These are phyloP conservation scores for Acanthococcus lagerstroemiae DNA, from an alignment of 2,888 invertebrate genomes.

Conservation along the genomic window DNA sequence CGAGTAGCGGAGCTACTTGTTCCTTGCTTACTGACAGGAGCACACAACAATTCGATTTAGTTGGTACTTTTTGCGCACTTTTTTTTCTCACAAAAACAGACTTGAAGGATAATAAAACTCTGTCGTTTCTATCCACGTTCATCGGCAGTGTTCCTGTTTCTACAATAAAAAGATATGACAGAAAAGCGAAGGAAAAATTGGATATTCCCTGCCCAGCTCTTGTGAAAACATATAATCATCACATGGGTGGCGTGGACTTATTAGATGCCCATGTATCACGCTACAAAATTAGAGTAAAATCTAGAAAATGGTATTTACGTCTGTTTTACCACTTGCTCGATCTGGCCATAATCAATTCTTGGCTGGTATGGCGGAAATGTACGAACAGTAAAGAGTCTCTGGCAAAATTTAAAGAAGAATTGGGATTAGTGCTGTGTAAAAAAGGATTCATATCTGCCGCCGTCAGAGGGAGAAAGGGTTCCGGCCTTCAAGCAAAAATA, in stretches of 20 bases:
- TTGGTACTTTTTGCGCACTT: no score
- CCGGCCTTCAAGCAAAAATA: no score
- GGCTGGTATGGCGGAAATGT: slow-evolving; percentile 30
- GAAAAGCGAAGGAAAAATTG: neutral
- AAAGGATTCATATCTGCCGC: neutral
- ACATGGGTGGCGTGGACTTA: slow-evolving; percentile 31
- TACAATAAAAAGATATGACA: slow-evolving; percentile 29
- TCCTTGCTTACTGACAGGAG: no score
- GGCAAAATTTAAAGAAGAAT: neutral
- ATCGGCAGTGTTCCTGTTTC: slow-evolving; percentile 22
- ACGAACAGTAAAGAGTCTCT: neutral
- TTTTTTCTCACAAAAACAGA: no score
- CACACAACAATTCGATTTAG: no score
- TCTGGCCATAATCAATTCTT: slow-evolving; percentile 33
- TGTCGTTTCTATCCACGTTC: slow-evolving; percentile 28
- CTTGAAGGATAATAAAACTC: slow-evolving; percentile 33
- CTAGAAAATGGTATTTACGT: slow-evolving; percentile 35
- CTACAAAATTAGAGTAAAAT: slow-evolving; percentile 34
- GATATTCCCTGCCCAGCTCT: slow-evolving; percentile 2
- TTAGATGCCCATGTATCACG: slow-evolving; percentile 34
- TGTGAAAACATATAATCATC: neutral
- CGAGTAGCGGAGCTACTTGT: no score
- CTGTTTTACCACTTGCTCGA: slow-evolving; percentile 36
- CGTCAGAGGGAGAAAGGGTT: neutral
- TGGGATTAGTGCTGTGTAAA: slow-evolving; percentile 4